phyloP scores from a whole-genome alignment of 2,113 vertebrate species.

The Colistium nudipinnis region DNA sequence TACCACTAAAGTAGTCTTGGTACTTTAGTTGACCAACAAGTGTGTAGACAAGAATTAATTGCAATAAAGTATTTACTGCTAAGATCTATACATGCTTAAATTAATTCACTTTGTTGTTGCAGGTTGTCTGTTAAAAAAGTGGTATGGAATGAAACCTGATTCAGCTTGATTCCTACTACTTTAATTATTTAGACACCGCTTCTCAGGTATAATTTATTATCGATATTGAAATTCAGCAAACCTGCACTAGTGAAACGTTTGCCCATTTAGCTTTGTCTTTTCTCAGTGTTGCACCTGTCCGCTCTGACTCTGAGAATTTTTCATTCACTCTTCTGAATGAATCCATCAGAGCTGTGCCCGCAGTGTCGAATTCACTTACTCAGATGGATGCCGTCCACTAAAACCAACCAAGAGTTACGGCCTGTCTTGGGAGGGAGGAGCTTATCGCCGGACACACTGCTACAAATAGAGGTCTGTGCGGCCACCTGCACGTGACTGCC shows the following conservation, averaged over 20 bases:
- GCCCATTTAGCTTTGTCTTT: constrained; percentile 1
- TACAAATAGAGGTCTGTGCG: constrained; percentile 18
- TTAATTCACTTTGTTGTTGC: not conserved
- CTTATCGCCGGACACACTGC: constrained; percentile 37
- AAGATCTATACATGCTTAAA: not conserved
- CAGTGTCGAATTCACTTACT: constrained; percentile 47
- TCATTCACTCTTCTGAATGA: constrained; percentile 44
- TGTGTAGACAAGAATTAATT: not conserved
- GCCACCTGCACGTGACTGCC: constrained; percentile 28
- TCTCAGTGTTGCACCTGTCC: constrained; percentile 6
- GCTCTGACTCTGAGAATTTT: constrained; percentile 31
- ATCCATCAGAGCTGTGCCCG: constrained; percentile 33
- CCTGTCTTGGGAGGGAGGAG: constrained; percentile 19
- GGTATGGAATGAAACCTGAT: constrained; percentile 1
- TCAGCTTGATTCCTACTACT: not conserved
- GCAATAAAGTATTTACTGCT: too few relatives aligned
- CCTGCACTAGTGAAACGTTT: not conserved
- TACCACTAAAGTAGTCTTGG: not conserved
- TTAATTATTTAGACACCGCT: not conserved
- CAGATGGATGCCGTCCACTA: constrained; percentile 19
- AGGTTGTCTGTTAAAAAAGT: too few relatives aligned
- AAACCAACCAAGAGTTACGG: constrained; percentile 47
- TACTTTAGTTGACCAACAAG: not conserved
- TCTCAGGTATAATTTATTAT: not conserved
- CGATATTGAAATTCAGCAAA: not conserved